Conservation (phyloP, 2,113 vertebrate genomes). For the Isichthys henryi region DNA sequence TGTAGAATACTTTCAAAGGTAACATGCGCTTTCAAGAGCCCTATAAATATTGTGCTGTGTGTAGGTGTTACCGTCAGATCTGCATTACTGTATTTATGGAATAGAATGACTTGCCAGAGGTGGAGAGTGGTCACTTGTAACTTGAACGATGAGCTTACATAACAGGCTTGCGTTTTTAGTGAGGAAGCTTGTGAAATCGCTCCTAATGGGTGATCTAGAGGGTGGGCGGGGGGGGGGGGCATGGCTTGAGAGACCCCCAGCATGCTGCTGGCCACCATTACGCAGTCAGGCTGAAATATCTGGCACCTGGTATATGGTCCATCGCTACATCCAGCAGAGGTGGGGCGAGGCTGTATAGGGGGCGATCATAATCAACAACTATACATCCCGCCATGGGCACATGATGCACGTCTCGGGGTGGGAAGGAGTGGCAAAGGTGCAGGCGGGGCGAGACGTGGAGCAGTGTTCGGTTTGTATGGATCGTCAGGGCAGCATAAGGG, state of each 20-base stretch:
- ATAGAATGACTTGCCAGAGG: background rate
- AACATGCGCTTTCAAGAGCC: background rate
- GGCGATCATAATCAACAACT: slow-evolving; percentile 56
- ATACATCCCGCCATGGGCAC: slow-evolving; percentile 39
- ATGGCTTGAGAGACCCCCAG: background rate
- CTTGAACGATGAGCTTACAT: background rate
- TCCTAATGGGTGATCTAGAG: background rate
- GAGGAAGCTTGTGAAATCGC: background rate
- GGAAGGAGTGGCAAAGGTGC: background rate
- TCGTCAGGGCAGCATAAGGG: background rate
- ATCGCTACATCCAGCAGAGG: slow-evolving; percentile 48
- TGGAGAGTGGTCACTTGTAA: background rate
- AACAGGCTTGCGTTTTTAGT: background rate
- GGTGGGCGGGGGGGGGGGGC: background rate
- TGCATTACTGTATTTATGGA: slow-evolving; percentile 1
- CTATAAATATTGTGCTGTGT: background rate
- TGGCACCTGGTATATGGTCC: slow-evolving; percentile 30
- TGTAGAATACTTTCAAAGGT: background rate
- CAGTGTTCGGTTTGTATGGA: background rate
- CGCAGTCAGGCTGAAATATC: slow-evolving; percentile 55
- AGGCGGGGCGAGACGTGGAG: background rate
- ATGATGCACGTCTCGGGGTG: background rate
- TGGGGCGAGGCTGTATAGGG: background rate
- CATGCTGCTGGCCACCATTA: background rate
- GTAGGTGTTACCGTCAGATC: background rate